Conservation (phyloP, 2,797 vertebrate species). For the Acipenser oxyrinchus region DNA sequence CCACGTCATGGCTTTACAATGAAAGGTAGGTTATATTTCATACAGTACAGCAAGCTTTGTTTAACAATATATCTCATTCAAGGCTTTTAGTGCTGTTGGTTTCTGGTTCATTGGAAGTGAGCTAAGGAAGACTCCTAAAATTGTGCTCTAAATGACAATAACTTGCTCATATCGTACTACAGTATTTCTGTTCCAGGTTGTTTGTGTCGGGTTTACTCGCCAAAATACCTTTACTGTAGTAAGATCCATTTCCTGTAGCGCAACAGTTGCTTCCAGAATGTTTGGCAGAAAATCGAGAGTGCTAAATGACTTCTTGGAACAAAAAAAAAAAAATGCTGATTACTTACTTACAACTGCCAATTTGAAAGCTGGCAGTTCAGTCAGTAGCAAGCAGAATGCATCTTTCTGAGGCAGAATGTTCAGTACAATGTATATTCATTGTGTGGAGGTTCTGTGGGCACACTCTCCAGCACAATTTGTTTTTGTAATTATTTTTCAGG, state of each 20-base stretch:
- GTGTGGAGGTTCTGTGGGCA: not conserved
- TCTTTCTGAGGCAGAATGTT: not conserved
- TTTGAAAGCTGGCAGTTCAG: not conserved
- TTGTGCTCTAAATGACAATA: too few relatives aligned
- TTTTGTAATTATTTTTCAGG: not conserved
- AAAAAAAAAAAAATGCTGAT: not conserved
- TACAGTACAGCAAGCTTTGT: too few relatives aligned
- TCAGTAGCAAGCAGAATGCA: not conserved
- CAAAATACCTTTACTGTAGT: too few relatives aligned
- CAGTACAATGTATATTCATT: not conserved
- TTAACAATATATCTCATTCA: too few relatives aligned
- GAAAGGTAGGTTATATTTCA: too few relatives aligned
- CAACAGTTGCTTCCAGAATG: not conserved
- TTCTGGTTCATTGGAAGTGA: too few relatives aligned
- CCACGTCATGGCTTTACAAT: too few relatives aligned
- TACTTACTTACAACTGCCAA: not conserved
- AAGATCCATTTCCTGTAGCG: not conserved
- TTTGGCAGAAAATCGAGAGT: not conserved
- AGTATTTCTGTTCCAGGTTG: too few relatives aligned
- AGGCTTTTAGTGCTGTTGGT: too few relatives aligned
- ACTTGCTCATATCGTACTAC: too few relatives aligned
- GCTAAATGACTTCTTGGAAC: not conserved
- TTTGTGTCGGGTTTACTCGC: too few relatives aligned
- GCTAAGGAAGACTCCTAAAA: too few relatives aligned
- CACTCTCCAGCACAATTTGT: not conserved